These are phyloP conservation scores for Aphodius sticticus DNA, from an alignment of 2,888 invertebrate species.

Conservation along the genomic window DNA sequence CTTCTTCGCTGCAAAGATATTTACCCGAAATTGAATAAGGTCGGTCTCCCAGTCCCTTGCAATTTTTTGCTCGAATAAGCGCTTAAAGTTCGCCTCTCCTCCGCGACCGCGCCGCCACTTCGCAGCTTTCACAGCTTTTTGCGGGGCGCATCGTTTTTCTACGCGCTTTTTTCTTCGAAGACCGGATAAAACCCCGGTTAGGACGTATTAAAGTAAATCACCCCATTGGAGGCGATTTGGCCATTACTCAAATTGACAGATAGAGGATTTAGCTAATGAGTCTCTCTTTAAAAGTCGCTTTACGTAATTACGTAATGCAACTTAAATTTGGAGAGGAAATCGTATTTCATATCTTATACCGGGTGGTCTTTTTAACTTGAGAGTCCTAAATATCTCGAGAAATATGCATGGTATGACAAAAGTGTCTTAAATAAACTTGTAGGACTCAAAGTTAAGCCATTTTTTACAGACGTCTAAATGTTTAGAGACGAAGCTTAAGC, in stretches of 20 bases:
- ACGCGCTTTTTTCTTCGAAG: neutral
- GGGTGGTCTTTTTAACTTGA: too few relatives aligned
- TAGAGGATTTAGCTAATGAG: neutral
- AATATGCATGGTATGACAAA: too few relatives aligned
- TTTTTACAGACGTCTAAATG: too few relatives aligned
- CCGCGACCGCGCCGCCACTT: neutral
- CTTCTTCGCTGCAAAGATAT: neutral
- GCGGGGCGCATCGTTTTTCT: neutral
- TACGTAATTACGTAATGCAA: too few relatives aligned
- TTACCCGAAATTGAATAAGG: constrained; percentile 4
- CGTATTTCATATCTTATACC: too few relatives aligned
- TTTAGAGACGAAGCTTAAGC: too few relatives aligned
- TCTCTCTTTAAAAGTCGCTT: neutral
- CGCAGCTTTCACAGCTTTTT: constrained; percentile 4
- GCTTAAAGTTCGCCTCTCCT: neutral
- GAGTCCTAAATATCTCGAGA: too few relatives aligned
- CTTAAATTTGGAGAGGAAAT: too few relatives aligned
- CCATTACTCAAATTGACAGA: neutral
- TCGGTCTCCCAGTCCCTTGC: neutral
- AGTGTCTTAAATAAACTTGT: too few relatives aligned
- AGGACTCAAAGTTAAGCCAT: too few relatives aligned
- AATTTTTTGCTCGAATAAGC: constrained; percentile 4
- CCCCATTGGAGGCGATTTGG: neutral
- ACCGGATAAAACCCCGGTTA: neutral
- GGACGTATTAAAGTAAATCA: neutral